phyloP scores from a whole-genome alignment of 2,797 vertebrate species.

The Fistularia tabacaria region DNA sequence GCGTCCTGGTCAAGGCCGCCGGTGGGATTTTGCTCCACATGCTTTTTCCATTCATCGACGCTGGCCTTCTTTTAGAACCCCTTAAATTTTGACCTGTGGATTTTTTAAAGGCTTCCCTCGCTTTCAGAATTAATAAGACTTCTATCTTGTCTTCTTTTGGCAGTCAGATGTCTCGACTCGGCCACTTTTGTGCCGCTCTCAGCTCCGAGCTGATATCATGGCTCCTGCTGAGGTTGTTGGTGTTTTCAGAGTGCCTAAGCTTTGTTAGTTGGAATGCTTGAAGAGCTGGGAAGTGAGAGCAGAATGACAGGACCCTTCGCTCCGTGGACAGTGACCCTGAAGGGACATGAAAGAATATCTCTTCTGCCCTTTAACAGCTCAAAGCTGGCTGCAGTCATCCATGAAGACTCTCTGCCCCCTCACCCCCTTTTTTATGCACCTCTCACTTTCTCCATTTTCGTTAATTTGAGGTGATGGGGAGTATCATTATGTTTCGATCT shows the following conservation, averaged over 20 bases:
- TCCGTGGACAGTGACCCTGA: constrained; percentile 94
- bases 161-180: constrained; percentile 38
- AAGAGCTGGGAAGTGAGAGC: constrained; percentile 77
- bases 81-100: constrained; percentile 19
- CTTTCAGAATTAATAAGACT: constrained; percentile 15
- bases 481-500: constrained; percentile 27
- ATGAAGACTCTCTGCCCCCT: constrained; percentile 51
- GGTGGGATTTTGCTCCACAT: background rate
- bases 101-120: constrained; percentile 13
- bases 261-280: constrained; percentile 49
- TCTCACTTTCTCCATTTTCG: constrained; percentile 42
- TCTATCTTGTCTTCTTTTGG: constrained; percentile 22
- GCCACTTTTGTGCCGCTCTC: constrained; percentile 8
- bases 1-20: too few relatives aligned
- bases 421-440: constrained; percentile 23
- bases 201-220: constrained; percentile 26
- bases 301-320: constrained; percentile 94
- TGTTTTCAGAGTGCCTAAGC: constrained; percentile 58
- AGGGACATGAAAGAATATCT: constrained; percentile 96
- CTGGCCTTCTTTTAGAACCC: background rate
- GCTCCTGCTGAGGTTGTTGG: constrained; percentile 15
- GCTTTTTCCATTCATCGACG: constrained; percentile 2
- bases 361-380: constrained; percentile 90
- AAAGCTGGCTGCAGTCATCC: constrained; percentile 79
- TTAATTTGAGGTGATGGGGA: constrained; percentile 51